Conservation (phyloP, 1,140 invertebrate species). For the Panonychus citri region DNA sequence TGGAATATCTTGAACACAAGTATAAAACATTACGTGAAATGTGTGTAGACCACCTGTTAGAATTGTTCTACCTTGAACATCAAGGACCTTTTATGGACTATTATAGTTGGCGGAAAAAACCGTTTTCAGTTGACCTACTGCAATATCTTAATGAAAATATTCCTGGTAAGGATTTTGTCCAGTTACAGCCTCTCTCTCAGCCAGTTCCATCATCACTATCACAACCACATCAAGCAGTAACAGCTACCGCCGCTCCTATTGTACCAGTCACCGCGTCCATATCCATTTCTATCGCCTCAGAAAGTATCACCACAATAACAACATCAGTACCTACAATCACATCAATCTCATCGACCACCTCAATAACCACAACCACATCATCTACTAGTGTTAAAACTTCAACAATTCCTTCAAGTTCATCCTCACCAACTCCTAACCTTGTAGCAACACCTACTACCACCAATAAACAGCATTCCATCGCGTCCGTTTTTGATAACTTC, state of each 20-base stretch:
- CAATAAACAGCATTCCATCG: conserved; percentile 20
- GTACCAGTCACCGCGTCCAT: background rate
- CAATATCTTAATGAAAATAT: conserved; percentile 47
- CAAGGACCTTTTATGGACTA: conserved; percentile 70
- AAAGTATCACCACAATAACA: background rate
- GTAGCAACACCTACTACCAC: background rate
- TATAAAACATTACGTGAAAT: conserved; percentile 21
- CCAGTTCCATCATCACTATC: no score
- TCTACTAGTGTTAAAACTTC: background rate
- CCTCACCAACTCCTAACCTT: background rate
- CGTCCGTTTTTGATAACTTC: conserved; percentile 29
- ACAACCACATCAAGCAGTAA: no score
- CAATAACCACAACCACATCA: background rate
- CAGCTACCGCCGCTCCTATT: background rate
- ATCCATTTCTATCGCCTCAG: background rate
- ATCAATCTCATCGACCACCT: no score
- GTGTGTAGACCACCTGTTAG: conserved; percentile 53
- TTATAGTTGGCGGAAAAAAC: conserved; percentile 49
- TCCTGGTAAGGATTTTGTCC: conserved; percentile 34
- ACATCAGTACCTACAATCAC: background rate
- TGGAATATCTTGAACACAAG: conserved; percentile 17
- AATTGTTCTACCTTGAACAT: conserved; percentile 57
- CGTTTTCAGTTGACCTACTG: conserved; percentile 37
- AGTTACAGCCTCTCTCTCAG: background rate
- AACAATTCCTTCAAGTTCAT: background rate